phyloP scores from a whole-genome alignment of 2,113 vertebrate species.

The Aplodontia rufa region DNA sequence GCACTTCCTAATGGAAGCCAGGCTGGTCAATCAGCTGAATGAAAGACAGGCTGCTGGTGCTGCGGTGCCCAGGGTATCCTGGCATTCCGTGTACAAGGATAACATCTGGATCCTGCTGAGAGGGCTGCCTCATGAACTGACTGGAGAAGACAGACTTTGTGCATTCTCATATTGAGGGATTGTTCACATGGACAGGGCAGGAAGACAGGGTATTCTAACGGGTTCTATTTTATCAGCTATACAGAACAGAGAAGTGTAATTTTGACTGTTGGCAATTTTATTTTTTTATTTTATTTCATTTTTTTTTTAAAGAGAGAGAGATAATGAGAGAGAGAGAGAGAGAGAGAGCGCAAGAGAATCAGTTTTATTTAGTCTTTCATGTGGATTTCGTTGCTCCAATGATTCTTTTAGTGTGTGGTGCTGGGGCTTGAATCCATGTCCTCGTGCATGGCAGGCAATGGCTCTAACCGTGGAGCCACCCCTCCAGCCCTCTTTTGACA shows the following conservation, averaged over 20 bases:
- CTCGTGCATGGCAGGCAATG: too few species aligned
- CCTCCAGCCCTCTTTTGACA: too few species aligned
- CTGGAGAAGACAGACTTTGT: constrained; percentile 88
- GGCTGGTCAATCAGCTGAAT: constrained; percentile 90
- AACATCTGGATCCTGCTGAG: constrained; percentile 91
- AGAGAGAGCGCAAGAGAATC: too few species aligned
- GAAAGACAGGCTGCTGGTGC: constrained; percentile 86
- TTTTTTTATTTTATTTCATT: too few species aligned
- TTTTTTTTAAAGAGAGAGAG: too few species aligned
- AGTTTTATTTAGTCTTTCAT: too few species aligned
- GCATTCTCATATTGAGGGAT: constrained; percentile 91
- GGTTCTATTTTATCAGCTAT: constrained; percentile 90
- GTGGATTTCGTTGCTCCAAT: too few species aligned
- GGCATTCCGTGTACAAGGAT: constrained; percentile 87
- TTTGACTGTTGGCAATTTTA: constrained; percentile 90
- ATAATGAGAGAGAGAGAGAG: too few species aligned
- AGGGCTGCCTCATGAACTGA: constrained; percentile 88
- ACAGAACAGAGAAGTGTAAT: constrained; percentile 91
- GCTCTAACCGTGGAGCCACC: too few species aligned
- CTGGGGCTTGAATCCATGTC: too few species aligned
- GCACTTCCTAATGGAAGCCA: constrained; percentile 89
- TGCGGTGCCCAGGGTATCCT: constrained; percentile 85
- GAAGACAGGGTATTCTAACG: constrained; percentile 89
- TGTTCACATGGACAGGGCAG: constrained; percentile 90
- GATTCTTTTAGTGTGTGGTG: too few species aligned